Conservation (phyloP, 2,888 invertebrate species). For the Andrena hattorfiana region DNA sequence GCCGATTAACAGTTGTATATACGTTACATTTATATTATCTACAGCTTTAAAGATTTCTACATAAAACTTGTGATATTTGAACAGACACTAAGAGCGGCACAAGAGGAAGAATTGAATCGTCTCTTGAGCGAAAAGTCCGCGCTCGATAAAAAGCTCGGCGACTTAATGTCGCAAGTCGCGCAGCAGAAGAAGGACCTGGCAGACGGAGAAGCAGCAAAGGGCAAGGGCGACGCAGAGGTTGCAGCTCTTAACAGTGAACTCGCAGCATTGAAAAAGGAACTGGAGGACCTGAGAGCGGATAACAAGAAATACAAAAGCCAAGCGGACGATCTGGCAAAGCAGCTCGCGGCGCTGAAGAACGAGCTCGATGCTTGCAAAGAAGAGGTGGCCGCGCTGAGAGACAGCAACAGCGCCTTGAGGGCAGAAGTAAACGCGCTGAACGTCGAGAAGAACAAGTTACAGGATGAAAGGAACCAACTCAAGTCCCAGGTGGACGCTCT, state of each 20-base stretch:
- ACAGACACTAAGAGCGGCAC: slow-evolving; percentile 43
- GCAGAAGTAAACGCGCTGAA: slow-evolving; percentile 41
- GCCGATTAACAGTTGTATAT: too few species aligned
- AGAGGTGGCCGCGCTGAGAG: slow-evolving; percentile 59
- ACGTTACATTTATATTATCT: too few species aligned
- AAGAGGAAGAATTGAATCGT: slow-evolving; percentile 41
- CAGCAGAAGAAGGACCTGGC: slow-evolving; percentile 25
- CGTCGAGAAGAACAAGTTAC: slow-evolving; percentile 62
- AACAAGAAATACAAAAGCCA: slow-evolving; percentile 51
- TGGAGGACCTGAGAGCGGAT: slow-evolving; percentile 60
- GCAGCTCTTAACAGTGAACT: slow-evolving; percentile 64
- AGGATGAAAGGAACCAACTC: slow-evolving; percentile 50
- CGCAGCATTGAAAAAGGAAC: slow-evolving; percentile 60
- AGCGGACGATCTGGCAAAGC: slow-evolving; percentile 10
- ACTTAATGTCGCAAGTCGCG: slow-evolving; percentile 44
- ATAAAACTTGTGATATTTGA: background rate
- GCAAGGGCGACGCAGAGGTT: slow-evolving; percentile 52
- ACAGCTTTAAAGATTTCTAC: background rate
- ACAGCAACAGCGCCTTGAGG: slow-evolving; percentile 47
- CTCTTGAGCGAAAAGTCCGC: slow-evolving; percentile 49
- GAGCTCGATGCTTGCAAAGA: slow-evolving; percentile 64
- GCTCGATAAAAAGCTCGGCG: slow-evolving; percentile 43
- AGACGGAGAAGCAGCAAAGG: slow-evolving; percentile 57
- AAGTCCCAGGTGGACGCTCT: slow-evolving; percentile 42
- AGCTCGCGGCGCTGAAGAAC: slow-evolving; percentile 46